Evolutionary conservation across 2,888 invertebrate genomes (phyloP).

Genomic region (Drosophila helvetica): DNA sequence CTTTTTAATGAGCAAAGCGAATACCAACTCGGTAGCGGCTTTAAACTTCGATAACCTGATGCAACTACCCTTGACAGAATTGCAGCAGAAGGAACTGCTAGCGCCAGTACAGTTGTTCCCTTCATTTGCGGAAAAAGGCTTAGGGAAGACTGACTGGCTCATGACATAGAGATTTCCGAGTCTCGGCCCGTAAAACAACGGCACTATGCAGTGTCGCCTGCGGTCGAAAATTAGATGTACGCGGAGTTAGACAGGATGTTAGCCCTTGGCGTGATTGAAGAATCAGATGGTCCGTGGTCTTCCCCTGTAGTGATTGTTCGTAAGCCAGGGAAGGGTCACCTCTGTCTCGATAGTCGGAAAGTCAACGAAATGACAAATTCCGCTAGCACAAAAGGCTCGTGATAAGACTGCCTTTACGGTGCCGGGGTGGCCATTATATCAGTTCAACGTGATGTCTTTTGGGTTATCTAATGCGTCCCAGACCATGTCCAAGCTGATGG

Average conservation of each 20-base stretch:
- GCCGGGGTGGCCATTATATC: slow-evolving; percentile 40
- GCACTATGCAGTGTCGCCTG: background rate
- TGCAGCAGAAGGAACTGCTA: background rate
- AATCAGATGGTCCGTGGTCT: slow-evolving; percentile 66
- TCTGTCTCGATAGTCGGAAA: slow-evolving; percentile 66
- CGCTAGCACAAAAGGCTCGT: slow-evolving; percentile 18
- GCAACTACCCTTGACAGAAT: background rate
- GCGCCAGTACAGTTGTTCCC: background rate
- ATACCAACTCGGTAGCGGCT: too few species aligned
- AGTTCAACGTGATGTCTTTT: slow-evolving; percentile 42
- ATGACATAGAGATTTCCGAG: too few species aligned
- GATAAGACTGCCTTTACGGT: slow-evolving; percentile 41
- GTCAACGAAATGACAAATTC: slow-evolving; percentile 11
- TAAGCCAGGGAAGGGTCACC: slow-evolving; percentile 57
- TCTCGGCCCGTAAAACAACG: background rate
- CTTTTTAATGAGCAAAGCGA: background rate
- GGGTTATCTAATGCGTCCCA: slow-evolving; percentile 27
- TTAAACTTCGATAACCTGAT: background rate
- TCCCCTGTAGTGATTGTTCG: slow-evolving; percentile 64
- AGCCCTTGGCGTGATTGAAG: slow-evolving; percentile 63
- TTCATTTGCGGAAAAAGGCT: background rate
- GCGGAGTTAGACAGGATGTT: slow-evolving; percentile 73
- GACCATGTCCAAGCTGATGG: background rate
- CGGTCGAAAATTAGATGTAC: slow-evolving; percentile 15
- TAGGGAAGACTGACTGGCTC: background rate